These are phyloP conservation scores for Phortica magna DNA, from an alignment of 2,888 invertebrate genomes.

Conservation along the genomic window DNA sequence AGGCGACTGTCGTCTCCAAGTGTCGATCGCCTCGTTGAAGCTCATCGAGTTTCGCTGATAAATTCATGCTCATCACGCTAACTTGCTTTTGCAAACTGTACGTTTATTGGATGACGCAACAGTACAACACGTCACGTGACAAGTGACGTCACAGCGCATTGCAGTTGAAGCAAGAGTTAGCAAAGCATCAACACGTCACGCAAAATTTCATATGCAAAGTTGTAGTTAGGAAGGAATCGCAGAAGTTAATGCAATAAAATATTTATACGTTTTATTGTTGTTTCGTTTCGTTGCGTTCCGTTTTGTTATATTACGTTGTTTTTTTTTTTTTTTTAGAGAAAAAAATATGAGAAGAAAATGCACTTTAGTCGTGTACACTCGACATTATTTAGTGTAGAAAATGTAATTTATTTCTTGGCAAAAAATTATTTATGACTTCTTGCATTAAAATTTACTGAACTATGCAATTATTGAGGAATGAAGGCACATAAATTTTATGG, in stretches of 20 bases:
- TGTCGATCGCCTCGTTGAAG: constrained; percentile 93
- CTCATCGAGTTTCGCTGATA: constrained; percentile 95
- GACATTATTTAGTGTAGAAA: constrained; percentile 61
- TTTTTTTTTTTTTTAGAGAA: constrained; percentile 35
- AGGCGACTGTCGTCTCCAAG: constrained; percentile 94
- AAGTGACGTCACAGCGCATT: background rate
- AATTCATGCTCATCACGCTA: constrained; percentile 98
- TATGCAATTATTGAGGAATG: constrained; percentile 72
- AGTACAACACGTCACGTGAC: background rate
- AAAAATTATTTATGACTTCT: constrained; percentile 71
- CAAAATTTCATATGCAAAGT: constrained; percentile 1
- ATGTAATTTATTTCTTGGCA: constrained; percentile 63
- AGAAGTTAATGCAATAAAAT: constrained; percentile 25
- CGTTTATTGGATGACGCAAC: background rate
- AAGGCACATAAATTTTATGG: constrained; percentile 69
- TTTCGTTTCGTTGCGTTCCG: constrained; percentile 12
- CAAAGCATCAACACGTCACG: background rate
- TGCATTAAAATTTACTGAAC: constrained; percentile 72
- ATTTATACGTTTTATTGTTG: background rate
- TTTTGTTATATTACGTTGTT: constrained; percentile 29
- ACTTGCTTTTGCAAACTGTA: constrained; percentile 97
- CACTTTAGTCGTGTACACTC: constrained; percentile 62
- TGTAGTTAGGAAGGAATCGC: background rate
- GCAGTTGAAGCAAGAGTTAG: background rate
- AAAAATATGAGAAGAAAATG: constrained; percentile 67